Evolutionary conservation across 1,140 invertebrate genomes (phyloP).

Genomic region (Listronotus bonariensis): DNA sequence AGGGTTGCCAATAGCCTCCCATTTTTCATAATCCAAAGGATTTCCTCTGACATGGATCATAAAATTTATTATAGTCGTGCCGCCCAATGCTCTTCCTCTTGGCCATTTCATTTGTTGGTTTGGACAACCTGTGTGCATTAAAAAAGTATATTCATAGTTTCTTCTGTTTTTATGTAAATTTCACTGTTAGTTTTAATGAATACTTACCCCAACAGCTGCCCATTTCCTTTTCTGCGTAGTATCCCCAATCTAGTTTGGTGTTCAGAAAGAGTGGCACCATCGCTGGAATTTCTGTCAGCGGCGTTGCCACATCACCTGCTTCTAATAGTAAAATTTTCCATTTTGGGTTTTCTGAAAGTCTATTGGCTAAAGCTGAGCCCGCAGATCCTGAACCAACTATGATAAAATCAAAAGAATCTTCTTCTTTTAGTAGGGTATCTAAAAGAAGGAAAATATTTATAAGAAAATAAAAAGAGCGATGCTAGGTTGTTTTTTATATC

Average conservation of each 20-base stretch:
- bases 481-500: background rate
- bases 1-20: slow-evolving; percentile 72
- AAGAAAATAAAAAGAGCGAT: background rate
- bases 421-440: slow-evolving; percentile 34
- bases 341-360: slow-evolving; percentile 71
- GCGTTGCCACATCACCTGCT: slow-evolving; percentile 68
- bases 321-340: slow-evolving; percentile 76
- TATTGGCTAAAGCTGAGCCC: slow-evolving; percentile 64
- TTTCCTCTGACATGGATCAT: slow-evolving; percentile 91
- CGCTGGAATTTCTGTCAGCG: slow-evolving; percentile 74
- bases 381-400: slow-evolving; percentile 58
- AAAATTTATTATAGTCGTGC: slow-evolving; percentile 80
- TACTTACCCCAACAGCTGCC: slow-evolving; percentile 44
- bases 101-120: slow-evolving; percentile 64
- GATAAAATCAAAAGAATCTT: slow-evolving; percentile 50
- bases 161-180: background rate
- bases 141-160: background rate
- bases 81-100: slow-evolving; percentile 70
- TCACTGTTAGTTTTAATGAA: background rate
- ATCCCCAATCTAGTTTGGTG: slow-evolving; percentile 79
- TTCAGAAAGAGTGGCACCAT: slow-evolving; percentile 71
- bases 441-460: background rate
- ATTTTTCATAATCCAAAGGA: slow-evolving; percentile 65
- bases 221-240: slow-evolving; percentile 65
- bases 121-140: slow-evolving; percentile 57